Evolutionary conservation across 2,888 invertebrate genomes (phyloP), one percentile per base, ranked within the genome.

Genomic region (Noctua fimbriata): DNA sequence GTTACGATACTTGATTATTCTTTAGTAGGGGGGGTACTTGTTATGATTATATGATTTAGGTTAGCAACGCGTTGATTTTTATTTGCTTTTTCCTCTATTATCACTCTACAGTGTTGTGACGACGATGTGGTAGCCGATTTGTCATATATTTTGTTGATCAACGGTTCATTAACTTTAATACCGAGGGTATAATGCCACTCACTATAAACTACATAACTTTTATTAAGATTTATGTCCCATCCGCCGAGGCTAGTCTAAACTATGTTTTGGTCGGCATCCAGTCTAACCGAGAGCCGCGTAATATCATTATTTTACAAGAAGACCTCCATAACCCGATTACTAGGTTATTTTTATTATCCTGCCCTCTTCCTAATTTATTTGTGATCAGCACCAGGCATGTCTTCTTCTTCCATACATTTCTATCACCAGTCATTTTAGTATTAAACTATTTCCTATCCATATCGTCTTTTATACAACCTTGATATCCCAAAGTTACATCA

Each of bases 11-110:
- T 12, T 69, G 44, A 73, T 69, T 52, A 52, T 41, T 32, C 16
- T 49, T 44, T 9, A 36, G 73, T 41, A 28, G 71, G 41, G 52
- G 73, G 66, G 41, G 14, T 32, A 28, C 2, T 73, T 75, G 41
- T 67, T 85, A n/a, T 85, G 73, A 67, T 66, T 32, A 28, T 47
- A 47, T 10, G n/a, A 21, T 55, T 71, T 63, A n/a, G 58, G 52
- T 73, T 82, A 47, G 65, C 36, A 86, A 83, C 82, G n/a, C 36
- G 49, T 18, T 36, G 0, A 32, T 71, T 60, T 32, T 4, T 2
- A 47, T 14, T 71, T 67, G 49, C 44, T 81, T 70, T 84, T 73
- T 32, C 6, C 5, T 32, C 12, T 41, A 58, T 44, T 58, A 47
- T 83, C 10, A 41, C 12, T 14, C 6, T 49, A 28, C 1, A 44